A percentile compares a stretch with the other conserved stretches of the same genome.
These are phyloP conservation scores for Cavia aperea DNA, from an alignment of 2,113 vertebrate species.

Conservation along the genomic window DNA sequence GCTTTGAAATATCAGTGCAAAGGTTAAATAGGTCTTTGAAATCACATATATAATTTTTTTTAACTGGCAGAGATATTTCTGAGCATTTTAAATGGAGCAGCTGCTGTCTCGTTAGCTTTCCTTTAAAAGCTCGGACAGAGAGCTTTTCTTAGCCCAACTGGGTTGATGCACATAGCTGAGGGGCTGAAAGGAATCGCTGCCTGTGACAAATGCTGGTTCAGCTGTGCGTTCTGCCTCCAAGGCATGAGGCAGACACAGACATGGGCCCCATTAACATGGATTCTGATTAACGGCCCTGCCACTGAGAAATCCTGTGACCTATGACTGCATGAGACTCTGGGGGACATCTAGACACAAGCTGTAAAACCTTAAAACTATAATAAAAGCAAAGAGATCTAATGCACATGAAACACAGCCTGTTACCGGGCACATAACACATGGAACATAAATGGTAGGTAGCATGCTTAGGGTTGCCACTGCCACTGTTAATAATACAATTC, in stretches of 20 bases:
- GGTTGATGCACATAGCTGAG: not conserved
- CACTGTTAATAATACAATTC: not conserved
- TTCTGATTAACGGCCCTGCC: not conserved
- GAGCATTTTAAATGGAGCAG: constrained; percentile 61
- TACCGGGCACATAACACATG: not conserved
- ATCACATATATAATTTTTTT: constrained; percentile 53
- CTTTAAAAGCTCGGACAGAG: not conserved
- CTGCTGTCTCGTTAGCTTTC: constrained; percentile 56
- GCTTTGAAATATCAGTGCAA: constrained; percentile 77
- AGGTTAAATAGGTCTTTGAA: constrained; percentile 75
- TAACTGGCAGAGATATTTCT: constrained; percentile 62
- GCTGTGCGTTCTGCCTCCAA: not conserved
- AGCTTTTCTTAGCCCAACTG: not conserved
- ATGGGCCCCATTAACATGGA: fast-evolving
- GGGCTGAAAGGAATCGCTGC: not conserved
- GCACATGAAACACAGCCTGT: not conserved
- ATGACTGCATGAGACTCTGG: not conserved
- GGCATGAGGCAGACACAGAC: not conserved
- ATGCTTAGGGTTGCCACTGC: not conserved
- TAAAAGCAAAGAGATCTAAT: not conserved
- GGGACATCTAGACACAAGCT: not conserved
- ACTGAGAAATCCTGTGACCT: not conserved
- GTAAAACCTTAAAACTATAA: not conserved
- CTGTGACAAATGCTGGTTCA: not conserved
- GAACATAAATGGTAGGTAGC: not conserved